Evolutionary conservation across 2,113 vertebrate genomes (phyloP).

Genomic region (Nerophis ophidion): DNA sequence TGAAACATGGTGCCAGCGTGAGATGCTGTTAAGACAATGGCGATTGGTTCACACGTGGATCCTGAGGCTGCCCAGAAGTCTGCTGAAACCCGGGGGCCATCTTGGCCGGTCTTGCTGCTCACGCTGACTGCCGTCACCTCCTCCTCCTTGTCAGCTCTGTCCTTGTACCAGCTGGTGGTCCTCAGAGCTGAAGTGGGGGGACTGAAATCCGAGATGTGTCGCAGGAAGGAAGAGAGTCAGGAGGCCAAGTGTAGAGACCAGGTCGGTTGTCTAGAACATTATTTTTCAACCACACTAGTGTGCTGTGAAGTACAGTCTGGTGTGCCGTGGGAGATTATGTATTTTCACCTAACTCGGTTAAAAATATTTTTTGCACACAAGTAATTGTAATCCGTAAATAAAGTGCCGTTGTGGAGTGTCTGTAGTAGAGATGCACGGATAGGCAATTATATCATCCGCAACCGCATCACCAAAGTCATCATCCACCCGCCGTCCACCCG

Average conservation of each 20-base stretch:
- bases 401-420: too few relatives aligned
- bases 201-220: conserved; percentile 67
- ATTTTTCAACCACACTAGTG: too few relatives aligned
- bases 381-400: too few relatives aligned
- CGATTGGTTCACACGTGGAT: conserved; percentile 12
- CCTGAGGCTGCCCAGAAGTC: conserved; percentile 9
- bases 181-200: conserved; percentile 81
- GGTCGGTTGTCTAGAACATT: conserved; percentile 25
- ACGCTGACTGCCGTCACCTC: conserved; percentile 75
- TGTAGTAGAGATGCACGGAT: too few relatives aligned
- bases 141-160: conserved; percentile 77
- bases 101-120: conserved; percentile 72
- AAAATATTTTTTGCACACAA: too few relatives aligned
- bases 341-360: too few relatives aligned
- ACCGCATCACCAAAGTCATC: too few relatives aligned
- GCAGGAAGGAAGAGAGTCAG: conserved; percentile 56
- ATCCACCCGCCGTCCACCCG: too few relatives aligned
- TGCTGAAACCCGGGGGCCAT: conserved; percentile 32
- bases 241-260: conserved; percentile 23
- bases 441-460: too few relatives aligned
- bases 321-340: too few relatives aligned
- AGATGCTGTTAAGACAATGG: conserved; percentile 30
- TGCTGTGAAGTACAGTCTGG: too few relatives aligned
- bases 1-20: conserved; percentile 31
- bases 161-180: conserved; percentile 74